Evolutionary conservation across 2,797 vertebrate genomes (phyloP).

Genomic region (Galago senegalensis): DNA sequence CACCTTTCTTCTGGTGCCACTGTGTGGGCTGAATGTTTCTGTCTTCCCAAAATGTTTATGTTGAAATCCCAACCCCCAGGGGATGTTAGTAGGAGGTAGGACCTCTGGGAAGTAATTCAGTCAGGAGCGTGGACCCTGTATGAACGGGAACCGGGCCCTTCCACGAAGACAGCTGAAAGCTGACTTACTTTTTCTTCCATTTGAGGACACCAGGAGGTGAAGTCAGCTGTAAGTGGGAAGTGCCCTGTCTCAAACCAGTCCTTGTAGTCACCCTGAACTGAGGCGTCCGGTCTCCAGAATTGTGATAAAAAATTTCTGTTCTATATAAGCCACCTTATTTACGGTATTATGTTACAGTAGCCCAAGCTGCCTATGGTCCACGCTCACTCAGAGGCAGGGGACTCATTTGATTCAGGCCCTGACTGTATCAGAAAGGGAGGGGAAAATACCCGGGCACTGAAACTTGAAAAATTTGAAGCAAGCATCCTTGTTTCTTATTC

Average conservation of each 20-base stretch:
- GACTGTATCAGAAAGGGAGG: not conserved
- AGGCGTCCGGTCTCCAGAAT: not conserved
- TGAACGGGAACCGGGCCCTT: not conserved
- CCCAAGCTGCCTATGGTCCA: not conserved
- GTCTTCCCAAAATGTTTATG: not conserved
- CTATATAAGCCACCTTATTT: not conserved
- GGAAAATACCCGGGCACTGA: too few species aligned
- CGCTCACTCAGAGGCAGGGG: not conserved
- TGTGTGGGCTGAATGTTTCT: not conserved
- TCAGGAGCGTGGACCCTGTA: not conserved
- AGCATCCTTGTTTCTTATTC: not conserved
- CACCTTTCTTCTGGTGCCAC: not conserved
- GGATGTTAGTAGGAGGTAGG: not conserved
- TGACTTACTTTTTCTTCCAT: not conserved
- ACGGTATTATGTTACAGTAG: not conserved
- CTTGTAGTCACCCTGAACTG: too few species aligned
- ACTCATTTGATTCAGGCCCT: not conserved
- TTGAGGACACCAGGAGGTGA: too few species aligned
- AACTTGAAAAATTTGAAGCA: not conserved
- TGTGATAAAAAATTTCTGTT: not conserved
- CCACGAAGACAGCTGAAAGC: not conserved
- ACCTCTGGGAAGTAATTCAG: too few species aligned
- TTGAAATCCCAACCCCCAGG: not conserved
- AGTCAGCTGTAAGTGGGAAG: not conserved
- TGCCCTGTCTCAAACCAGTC: not conserved